Base-by-base conservation (phyloP, 2,888 invertebrate genomes). In the Xylota sylvarum region DNA sequence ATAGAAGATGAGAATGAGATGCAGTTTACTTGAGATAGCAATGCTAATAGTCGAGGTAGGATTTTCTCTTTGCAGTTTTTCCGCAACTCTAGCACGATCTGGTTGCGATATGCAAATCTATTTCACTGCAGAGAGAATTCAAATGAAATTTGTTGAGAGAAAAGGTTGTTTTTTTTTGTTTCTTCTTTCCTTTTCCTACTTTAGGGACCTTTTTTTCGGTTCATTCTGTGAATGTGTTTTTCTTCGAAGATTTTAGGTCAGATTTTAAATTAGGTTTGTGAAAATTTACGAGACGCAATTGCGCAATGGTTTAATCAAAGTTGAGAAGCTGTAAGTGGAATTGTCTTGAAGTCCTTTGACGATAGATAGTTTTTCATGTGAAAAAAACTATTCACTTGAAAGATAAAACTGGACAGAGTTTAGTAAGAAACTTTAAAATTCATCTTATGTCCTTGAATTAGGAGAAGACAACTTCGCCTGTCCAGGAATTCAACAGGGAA, bases 91-190 rank as follows among this genome's bases (percentile, higher is more conserved):
- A 56, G 69, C 81, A 70, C 76, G 76, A 82, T 82, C 56, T 70
- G 40, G 58, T 37, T 70, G 81, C 55, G 77, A 76, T 82, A 82
- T 82, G 81, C 70, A 82, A 82, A 82, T 70, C 30, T 76, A 52
- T 74, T 76, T 46, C 67, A 70, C 55, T 40, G 60, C 56, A 48
- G 48, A 70, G 55, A 48, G 48, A 30, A 50, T 60, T 69, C 35
- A 78, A 55, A 62, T 70, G 37, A 27, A 67, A 58, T 78, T 77
- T 48, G 10, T 32, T 55, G 12, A 37, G 5, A 9, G 19, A 52
- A 27, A 52, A 37, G 30, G 35, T 40, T 5, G 12, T 17, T n/a
- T 14, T 14, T n/a, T n/a, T n/a, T n/a, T 14, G 7, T n/a, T 40
- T 5, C 12, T 17, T n/a, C 10, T 14, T 23, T 23, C 3, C 3